These are phyloP conservation scores for Periparus ater DNA, from an alignment of 2,797 vertebrate species.

Conservation along the genomic window DNA sequence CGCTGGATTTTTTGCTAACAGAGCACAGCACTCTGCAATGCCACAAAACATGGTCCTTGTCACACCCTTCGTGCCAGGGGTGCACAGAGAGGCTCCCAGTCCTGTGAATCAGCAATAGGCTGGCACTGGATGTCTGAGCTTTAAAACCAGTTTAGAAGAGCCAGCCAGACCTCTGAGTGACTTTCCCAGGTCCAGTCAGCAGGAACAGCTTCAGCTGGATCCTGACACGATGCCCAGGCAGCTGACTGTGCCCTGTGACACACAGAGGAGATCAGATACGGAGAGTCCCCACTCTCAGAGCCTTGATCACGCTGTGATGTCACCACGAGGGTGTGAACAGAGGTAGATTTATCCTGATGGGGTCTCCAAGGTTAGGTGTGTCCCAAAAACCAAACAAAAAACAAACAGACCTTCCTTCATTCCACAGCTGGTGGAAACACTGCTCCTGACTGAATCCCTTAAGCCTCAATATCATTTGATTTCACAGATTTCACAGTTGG, in stretches of 20 bases:
- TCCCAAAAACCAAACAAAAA: background rate
- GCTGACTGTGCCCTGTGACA: background rate
- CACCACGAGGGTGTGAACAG: background rate
- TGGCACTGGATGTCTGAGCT: background rate
- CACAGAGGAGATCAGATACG: background rate
- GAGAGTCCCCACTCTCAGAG: background rate
- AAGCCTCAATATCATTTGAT: background rate
- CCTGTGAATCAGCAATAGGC: background rate
- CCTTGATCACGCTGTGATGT: background rate
- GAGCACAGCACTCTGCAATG: background rate
- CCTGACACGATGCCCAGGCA: accelerated
- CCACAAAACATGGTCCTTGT: background rate
- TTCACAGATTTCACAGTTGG: background rate
- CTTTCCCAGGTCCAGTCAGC: background rate
- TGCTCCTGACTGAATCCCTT: background rate
- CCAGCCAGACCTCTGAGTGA: background rate
- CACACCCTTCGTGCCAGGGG: background rate
- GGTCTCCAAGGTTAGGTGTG: background rate
- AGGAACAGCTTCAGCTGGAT: background rate
- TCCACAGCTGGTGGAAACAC: background rate
- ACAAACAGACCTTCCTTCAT: background rate
- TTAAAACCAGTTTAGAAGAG: background rate
- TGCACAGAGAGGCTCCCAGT: background rate
- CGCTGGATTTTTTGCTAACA: background rate
- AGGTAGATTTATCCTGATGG: background rate